A percentile compares a stretch with the other conserved stretches of the same genome.
These are phyloP conservation scores for Mormyrus hasselquistii DNA, from an alignment of 2,797 vertebrate species.

Conservation along the genomic window DNA sequence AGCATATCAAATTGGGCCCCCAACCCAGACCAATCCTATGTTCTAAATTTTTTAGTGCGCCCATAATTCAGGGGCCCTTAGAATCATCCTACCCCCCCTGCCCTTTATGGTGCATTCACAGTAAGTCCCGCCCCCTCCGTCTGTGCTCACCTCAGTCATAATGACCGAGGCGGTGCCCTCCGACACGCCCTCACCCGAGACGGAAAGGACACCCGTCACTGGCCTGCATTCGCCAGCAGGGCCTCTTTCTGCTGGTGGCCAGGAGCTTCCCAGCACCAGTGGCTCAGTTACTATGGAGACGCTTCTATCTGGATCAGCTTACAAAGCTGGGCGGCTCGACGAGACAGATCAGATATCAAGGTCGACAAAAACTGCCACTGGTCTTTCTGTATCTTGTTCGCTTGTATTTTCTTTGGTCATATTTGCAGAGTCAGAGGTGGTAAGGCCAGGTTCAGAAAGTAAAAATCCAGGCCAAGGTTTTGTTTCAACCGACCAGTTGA, in stretches of 20 bases:
- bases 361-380: background rate
- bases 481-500: background rate
- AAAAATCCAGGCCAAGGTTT: background rate
- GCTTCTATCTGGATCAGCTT: background rate
- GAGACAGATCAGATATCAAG: background rate
- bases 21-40: background rate
- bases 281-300: background rate
- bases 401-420: background rate
- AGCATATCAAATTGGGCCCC: background rate
- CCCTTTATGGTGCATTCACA: background rate
- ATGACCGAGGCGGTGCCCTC: background rate
- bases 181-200: background rate
- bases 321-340: background rate
- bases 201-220: background rate
- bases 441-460: background rate
- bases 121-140: background rate
- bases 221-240: background rate
- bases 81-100: background rate
- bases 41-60: background rate
- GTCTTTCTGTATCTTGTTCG: background rate
- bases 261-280: background rate
- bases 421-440: background rate
- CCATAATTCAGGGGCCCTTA: background rate
- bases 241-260: background rate
- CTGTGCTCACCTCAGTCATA: background rate